These are phyloP conservation scores for Conus canariensis DNA, from an alignment of 2,888 invertebrate species.

Conservation along the genomic window DNA sequence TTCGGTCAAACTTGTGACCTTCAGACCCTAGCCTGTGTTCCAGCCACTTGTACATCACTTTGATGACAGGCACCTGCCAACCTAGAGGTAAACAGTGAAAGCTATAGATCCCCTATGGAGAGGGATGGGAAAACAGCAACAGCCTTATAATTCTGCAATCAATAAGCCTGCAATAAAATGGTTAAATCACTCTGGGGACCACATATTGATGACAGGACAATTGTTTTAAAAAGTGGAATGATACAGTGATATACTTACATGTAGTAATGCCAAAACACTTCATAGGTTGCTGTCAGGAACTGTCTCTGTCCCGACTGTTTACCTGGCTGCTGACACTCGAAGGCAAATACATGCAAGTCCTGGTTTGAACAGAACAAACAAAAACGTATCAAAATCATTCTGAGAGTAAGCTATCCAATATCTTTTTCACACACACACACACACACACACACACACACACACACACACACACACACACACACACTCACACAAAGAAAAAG, in stretches of 20 bases:
- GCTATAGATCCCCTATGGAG: too few species aligned
- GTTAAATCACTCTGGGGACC: too few species aligned
- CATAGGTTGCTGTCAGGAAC: slow-evolving; percentile 70
- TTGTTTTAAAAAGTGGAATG: too few species aligned
- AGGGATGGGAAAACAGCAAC: too few species aligned
- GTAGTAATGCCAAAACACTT: slow-evolving; percentile 76
- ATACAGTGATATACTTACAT: slow-evolving; percentile 55
- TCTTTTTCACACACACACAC: not conserved
- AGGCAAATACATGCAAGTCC: slow-evolving; percentile 75
- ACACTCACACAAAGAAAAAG: not conserved
- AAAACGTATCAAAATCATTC: not conserved
- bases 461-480: not conserved
- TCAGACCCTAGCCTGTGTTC: too few species aligned
- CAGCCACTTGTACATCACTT: too few species aligned
- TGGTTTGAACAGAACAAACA: slow-evolving; percentile 48
- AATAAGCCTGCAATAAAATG: too few species aligned
- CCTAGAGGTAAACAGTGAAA: too few species aligned
- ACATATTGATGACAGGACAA: too few species aligned
- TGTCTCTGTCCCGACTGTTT: slow-evolving; percentile 68
- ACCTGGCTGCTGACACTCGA: slow-evolving; percentile 64
- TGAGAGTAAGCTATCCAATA: not conserved
- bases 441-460: not conserved
- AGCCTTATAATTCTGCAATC: too few species aligned
- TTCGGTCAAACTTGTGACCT: too few species aligned
- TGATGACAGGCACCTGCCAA: too few species aligned